phyloP scores from a whole-genome alignment of 1,140 invertebrate genomes.

The Drosophila sturtevanti region DNA sequence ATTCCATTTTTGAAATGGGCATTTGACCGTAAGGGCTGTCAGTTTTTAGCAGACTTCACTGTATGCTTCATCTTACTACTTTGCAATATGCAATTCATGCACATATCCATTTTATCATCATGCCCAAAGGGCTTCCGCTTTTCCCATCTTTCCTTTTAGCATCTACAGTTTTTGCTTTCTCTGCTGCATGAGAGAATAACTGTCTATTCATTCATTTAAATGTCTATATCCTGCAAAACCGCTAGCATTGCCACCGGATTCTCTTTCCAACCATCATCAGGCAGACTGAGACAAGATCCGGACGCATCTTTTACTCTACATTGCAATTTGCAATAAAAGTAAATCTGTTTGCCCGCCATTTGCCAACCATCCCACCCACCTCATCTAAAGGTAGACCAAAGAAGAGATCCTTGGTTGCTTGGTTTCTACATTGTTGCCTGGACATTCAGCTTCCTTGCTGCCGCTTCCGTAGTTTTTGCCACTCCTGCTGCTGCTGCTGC shows the following conservation, averaged over 20 bases:
- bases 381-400: background rate
- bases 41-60: background rate
- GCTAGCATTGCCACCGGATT: constrained; percentile 12
- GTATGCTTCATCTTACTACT: background rate
- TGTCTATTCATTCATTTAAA: constrained; percentile 67
- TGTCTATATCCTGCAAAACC: constrained; percentile 60
- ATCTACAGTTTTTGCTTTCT: background rate
- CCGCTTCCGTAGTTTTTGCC: background rate
- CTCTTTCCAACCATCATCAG: background rate
- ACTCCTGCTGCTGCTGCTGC: constrained; percentile 38
- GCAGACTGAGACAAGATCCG: background rate
- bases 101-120: background rate
- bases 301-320: constrained; percentile 40
- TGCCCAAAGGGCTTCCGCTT: background rate
- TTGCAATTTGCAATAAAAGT: constrained; percentile 78
- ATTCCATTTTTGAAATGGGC: too few species aligned
- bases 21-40: background rate
- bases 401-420: constrained; percentile 14
- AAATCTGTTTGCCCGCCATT: constrained; percentile 51
- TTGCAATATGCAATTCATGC: constrained; percentile 6
- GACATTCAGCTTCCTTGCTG: background rate
- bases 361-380: background rate
- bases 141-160: too few species aligned
- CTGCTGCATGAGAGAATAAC: constrained; percentile 4
- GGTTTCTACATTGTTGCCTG: constrained; percentile 34